Conservation (phyloP, 2,888 invertebrate species). For the Danaus chrysippus region DNA sequence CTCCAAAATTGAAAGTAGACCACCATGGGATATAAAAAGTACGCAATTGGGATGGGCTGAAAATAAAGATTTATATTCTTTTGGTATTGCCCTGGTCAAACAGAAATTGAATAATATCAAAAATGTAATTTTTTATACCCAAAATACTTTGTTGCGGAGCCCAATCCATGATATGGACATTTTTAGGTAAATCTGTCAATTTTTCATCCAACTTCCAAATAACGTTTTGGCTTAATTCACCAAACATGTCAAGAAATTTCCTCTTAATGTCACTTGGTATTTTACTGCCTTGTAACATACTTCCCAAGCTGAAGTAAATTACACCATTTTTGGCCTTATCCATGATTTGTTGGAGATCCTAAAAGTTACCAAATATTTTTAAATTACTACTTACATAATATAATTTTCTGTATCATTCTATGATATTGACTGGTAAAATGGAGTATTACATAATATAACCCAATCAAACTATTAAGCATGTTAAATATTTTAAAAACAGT, state of each 20-base stretch:
- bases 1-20: constrained; percentile 56
- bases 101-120: neutral
- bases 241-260: constrained; percentile 47
- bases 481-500: neutral
- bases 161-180: constrained; percentile 65
- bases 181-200: constrained; percentile 50
- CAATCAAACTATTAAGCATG: too few relatives aligned
- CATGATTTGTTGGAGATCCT: constrained; percentile 53
- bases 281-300: constrained; percentile 46
- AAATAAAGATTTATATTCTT: constrained; percentile 21
- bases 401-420: too few relatives aligned
- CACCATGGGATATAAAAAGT: constrained; percentile 62
- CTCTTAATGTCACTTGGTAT: constrained; percentile 43
- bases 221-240: constrained; percentile 52
- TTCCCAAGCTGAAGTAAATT: constrained; percentile 65
- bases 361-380: constrained; percentile 14
- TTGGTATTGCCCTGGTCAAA: too few relatives aligned
- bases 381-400: too few relatives aligned
- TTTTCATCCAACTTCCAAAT: constrained; percentile 59
- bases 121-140: constrained; percentile 35
- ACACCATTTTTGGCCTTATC: constrained; percentile 55
- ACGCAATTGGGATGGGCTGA: constrained; percentile 58
- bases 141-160: constrained; percentile 60
- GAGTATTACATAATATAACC: too few relatives aligned
- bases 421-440: too few relatives aligned